phyloP scores from a whole-genome alignment of 2,797 vertebrate species.

The Tokudaia tokunoshimensis region DNA sequence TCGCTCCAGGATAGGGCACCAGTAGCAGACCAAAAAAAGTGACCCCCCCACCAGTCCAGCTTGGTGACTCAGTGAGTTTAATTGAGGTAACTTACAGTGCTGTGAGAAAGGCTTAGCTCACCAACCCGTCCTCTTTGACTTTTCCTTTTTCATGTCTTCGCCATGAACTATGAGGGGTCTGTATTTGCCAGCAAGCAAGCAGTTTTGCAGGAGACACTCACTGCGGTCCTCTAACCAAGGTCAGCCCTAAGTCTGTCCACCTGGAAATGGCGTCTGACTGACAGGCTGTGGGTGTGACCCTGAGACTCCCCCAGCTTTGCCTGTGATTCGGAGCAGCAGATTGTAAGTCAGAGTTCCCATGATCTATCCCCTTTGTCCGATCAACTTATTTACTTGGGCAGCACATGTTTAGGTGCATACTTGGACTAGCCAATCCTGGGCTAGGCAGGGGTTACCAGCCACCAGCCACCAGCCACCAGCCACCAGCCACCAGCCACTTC shows the following conservation, averaged over 20 bases:
- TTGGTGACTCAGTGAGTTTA: background rate
- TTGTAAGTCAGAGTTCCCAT: background rate
- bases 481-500: background rate
- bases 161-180: background rate
- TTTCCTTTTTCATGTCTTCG: background rate
- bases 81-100: background rate
- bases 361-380: no score
- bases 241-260: background rate
- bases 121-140: rapidly evolving
- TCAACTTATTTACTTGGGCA: background rate
- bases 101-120: background rate
- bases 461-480: no score
- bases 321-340: background rate
- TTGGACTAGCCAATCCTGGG: no score
- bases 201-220: background rate
- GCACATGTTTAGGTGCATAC: background rate
- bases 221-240: background rate
- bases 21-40: background rate
- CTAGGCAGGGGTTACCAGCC: background rate
- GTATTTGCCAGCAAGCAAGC: background rate
- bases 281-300: background rate
- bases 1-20: background rate
- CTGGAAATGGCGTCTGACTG: background rate
- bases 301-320: background rate
- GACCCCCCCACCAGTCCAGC: background rate